These are phyloP conservation scores for Rhopalosiphum maidis DNA, from an alignment of 1,140 invertebrate species.

Conservation along the genomic window DNA sequence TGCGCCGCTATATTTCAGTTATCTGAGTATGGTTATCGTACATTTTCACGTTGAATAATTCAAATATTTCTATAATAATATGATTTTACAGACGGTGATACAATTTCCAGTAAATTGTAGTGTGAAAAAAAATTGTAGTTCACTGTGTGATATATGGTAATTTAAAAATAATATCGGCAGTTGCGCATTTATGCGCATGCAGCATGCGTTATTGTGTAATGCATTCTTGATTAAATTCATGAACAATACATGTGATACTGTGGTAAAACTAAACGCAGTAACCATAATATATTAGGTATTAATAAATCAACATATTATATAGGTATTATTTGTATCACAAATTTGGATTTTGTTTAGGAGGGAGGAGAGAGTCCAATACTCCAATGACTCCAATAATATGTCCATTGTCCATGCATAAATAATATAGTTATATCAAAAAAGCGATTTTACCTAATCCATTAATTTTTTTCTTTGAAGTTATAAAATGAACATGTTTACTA, in stretches of 20 bases:
- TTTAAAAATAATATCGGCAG: not conserved
- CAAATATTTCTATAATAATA: constrained; percentile 3
- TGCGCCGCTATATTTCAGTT: not conserved
- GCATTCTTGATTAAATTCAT: not conserved
- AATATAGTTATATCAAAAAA: not conserved
- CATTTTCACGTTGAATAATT: constrained; percentile 11
- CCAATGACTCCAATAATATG: not conserved
- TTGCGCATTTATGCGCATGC: not conserved
- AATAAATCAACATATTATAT: not conserved
- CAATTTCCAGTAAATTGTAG: not conserved
- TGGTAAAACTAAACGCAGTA: not conserved
- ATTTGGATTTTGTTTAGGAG: not conserved
- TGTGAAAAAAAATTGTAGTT: not conserved
- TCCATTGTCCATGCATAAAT: not conserved
- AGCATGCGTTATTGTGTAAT: not conserved
- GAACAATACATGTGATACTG: not conserved
- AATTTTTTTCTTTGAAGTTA: not conserved
- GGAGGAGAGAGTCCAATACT: not conserved
- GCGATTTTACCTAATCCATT: not conserved
- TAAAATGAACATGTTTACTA: not conserved
- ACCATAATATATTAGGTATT: not conserved
- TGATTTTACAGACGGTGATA: not conserved
- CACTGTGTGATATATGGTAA: not conserved
- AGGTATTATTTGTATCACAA: not conserved
- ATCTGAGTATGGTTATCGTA: not conserved